Evolutionary conservation across 2,797 vertebrate genomes (phyloP), one percentile per base, ranked within the genome.

Genomic region (Eulemur coronatus): DNA sequence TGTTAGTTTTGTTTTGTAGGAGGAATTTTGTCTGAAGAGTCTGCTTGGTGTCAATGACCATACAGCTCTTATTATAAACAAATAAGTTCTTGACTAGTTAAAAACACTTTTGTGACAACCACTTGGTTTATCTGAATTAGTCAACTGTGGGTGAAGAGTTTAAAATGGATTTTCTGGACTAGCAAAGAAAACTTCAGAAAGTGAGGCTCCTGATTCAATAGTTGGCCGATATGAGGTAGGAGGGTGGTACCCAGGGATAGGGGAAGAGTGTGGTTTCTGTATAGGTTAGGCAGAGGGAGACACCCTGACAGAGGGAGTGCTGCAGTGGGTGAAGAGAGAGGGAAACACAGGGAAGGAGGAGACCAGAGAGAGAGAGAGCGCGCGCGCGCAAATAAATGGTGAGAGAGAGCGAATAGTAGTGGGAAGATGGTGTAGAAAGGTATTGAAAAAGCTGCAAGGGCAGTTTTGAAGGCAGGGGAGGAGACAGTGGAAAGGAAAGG

Each of bases 111-210:
- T 84, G n/a, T 91, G 73, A 86, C 75, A 94, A 67, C 72, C 48
- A 70, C 28, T 81, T 90, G 35, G 2, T 91, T 78, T 92, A 30
- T 79, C 33, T 89, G 57, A n/a, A 70, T 33, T 70, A 41, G 59
- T 94, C 22, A 87, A 5, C 8, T 35, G 5, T 59, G 76, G 48
- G 33, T 87, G 33, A 17, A 35, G 91, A 33, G 26, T 41, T 84
- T 95, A 90, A 92, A 92, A 84, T 72, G 41, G 55, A 79, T 69
- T 85, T 96, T 89, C 61, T 89, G 69, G 43, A n/a, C 33, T 79
- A 96, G 46, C 38, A 76, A 65, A 94, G 61, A 41, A 72, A 84
- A 78, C 38, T 84, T 81, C 1, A 79, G 48, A 73, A n/a, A 85
- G 26, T 52, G 50, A 94, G 28, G 18, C 17, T 87, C 11, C 43